Conservation (phyloP, 2,888 invertebrate genomes). For the Clitarchus hookeri region DNA sequence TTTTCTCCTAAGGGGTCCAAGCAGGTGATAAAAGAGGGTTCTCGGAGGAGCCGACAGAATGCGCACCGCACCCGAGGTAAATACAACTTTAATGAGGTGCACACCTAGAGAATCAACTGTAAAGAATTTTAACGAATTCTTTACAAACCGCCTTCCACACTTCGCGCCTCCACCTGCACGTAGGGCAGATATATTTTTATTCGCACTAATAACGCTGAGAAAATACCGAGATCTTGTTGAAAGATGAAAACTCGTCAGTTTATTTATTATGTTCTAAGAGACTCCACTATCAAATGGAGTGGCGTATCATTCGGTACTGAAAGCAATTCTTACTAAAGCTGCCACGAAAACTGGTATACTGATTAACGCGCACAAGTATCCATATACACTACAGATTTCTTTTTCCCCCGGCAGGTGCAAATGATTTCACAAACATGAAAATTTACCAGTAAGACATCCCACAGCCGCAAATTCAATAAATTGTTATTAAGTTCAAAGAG, state of each 20-base stretch:
- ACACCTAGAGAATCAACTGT: not conserved
- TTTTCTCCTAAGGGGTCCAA: not conserved
- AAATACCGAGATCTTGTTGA: not conserved
- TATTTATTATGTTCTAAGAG: not conserved
- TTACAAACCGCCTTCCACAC: not conserved
- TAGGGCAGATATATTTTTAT: not conserved
- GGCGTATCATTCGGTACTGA: no score
- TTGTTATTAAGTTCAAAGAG: no score
- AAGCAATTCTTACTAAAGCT: no score
- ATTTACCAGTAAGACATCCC: no score
- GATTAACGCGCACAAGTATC: no score
- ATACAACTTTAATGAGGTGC: slow-evolving; percentile 14
- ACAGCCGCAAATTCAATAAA: no score
- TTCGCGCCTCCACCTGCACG: not conserved
- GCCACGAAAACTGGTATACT: no score
- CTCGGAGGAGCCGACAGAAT: not conserved
- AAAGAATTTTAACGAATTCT: not conserved
- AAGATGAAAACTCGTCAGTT: not conserved
- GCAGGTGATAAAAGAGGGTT: not conserved
- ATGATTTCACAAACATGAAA: no score
- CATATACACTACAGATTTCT: no score
- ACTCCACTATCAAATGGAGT: not conserved
- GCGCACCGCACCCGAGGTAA: not conserved
- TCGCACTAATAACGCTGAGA: not conserved
- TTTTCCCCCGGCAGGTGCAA: no score